Percentiles rank a stretch among this genome's conserved stretches.
These are phyloP conservation scores for Entomobrya proxima DNA, from an alignment of 2,888 invertebrate species.

Conservation along the genomic window DNA sequence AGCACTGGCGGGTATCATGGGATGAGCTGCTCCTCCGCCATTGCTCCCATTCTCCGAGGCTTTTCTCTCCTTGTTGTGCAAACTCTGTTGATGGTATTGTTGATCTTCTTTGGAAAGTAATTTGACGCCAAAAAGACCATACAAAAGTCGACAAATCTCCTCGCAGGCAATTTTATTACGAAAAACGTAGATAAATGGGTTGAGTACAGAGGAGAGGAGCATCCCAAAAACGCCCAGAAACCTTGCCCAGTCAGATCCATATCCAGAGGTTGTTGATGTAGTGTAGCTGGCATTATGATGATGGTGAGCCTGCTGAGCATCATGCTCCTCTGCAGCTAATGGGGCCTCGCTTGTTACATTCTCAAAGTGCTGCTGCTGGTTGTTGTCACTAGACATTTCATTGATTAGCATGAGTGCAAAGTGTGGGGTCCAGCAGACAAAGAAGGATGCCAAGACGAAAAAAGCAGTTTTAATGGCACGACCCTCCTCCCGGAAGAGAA, in stretches of 20 bases:
- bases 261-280: not conserved
- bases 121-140: conserved; percentile 68
- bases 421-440: conserved; percentile 79
- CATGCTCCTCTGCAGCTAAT: conserved; percentile 15
- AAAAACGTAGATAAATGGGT: conserved; percentile 80
- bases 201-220: conserved; percentile 78
- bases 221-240: conserved; percentile 77
- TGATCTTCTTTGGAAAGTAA: conserved; percentile 49
- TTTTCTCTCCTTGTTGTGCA: conserved; percentile 58
- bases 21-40: conserved; percentile 17
- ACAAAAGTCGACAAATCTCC: conserved; percentile 76
- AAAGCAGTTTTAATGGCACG: conserved; percentile 79
- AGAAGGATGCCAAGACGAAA: conserved; percentile 79
- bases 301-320: no score
- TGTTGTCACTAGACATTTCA: conserved; percentile 75
- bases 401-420: conserved; percentile 76
- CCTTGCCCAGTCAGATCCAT: conserved; percentile 63
- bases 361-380: conserved; percentile 53
- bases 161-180: conserved; percentile 78
- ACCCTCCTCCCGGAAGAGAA: conserved; percentile 79
- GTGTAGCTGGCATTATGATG: not conserved
- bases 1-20: conserved; percentile 38
- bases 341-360: conserved; percentile 42
- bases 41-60: conserved; percentile 39
- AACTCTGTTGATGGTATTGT: conserved; percentile 1